These are phyloP conservation scores for Noctua janthe DNA, from an alignment of 2,888 invertebrate species.

Conservation along the genomic window DNA sequence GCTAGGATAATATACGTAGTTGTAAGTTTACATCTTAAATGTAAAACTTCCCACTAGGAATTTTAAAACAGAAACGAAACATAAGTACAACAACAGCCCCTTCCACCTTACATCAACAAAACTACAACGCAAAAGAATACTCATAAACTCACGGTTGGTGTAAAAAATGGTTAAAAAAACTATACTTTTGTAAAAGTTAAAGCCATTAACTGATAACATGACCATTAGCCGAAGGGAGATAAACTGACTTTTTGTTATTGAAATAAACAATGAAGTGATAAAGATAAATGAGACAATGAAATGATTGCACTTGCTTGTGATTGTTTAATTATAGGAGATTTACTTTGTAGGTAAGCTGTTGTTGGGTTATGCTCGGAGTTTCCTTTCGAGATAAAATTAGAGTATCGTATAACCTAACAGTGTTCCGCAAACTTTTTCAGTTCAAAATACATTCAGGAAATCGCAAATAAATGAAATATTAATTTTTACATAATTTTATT, in stretches of 20 bases:
- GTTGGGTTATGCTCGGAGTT: not conserved
- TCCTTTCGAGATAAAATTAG: not conserved
- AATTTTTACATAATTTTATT: too few species aligned
- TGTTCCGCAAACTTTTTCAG: too few species aligned
- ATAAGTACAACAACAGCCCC: constrained; percentile 4
- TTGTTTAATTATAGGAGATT: constrained; percentile 39
- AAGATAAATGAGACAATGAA: constrained; percentile 59
- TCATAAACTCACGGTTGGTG: constrained; percentile 55
- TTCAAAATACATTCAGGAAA: too few species aligned
- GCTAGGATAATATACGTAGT: too few species aligned
- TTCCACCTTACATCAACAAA: constrained; percentile 59
- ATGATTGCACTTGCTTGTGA: constrained; percentile 54
- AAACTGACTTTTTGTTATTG: constrained; percentile 70
- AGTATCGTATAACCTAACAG: not conserved
- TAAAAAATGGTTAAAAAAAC: constrained; percentile 67
- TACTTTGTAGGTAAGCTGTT: constrained; percentile 34
- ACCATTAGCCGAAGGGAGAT: constrained; percentile 74
- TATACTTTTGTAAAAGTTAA: constrained; percentile 67
- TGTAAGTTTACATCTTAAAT: not conserved
- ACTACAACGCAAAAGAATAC: constrained; percentile 72
- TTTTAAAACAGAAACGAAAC: not conserved
- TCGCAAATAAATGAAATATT: too few species aligned
- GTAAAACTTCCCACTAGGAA: not conserved
- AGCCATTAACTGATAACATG: constrained; percentile 79
- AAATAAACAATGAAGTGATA: constrained; percentile 61